Evolutionary conservation across 2,888 invertebrate genomes (phyloP).

Genomic region (Pristionchus maxplancki): DNA sequence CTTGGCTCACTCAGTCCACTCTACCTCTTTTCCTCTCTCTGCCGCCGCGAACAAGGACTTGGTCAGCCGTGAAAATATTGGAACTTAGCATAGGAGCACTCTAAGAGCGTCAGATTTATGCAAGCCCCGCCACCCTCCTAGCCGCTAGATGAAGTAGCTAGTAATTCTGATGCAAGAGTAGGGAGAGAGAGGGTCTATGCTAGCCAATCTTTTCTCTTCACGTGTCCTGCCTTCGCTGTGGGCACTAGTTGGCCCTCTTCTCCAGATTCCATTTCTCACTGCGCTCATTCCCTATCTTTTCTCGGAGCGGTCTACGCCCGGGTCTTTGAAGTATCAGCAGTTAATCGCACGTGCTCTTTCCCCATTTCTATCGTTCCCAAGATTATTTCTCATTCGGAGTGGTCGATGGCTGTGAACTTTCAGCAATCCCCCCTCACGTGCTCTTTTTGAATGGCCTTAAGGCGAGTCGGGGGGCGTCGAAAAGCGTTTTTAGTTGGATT

Average conservation of each 20-base stretch:
- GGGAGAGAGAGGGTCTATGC: not conserved
- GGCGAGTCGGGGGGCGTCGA: not conserved
- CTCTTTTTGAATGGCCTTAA: not conserved
- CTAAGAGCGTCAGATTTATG: not conserved
- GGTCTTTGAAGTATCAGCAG: not conserved
- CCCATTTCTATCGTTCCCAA: too few relatives aligned
- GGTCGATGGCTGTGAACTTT: too few relatives aligned
- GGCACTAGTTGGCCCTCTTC: not conserved
- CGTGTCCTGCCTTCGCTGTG: not conserved
- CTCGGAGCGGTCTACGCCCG: not conserved
- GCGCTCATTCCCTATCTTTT: too few relatives aligned
- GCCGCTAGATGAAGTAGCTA: not conserved
- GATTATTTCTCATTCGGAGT: too few relatives aligned
- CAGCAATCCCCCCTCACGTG: not conserved
- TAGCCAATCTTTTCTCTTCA: not conserved
- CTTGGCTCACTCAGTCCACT: not conserved
- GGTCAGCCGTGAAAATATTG: not conserved
- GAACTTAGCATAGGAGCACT: not conserved
- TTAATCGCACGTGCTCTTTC: not conserved
- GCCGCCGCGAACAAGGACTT: not conserved
- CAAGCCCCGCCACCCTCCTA: not conserved
- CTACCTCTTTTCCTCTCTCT: not conserved
- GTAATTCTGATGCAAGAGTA: conserved; percentile 32
- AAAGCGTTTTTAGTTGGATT: not conserved
- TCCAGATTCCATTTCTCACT: not conserved